A percentile compares a stretch with the other conserved stretches of the same genome.
phyloP scores from a whole-genome alignment of 2,888 invertebrate species.

The Calephelis perditalis region DNA sequence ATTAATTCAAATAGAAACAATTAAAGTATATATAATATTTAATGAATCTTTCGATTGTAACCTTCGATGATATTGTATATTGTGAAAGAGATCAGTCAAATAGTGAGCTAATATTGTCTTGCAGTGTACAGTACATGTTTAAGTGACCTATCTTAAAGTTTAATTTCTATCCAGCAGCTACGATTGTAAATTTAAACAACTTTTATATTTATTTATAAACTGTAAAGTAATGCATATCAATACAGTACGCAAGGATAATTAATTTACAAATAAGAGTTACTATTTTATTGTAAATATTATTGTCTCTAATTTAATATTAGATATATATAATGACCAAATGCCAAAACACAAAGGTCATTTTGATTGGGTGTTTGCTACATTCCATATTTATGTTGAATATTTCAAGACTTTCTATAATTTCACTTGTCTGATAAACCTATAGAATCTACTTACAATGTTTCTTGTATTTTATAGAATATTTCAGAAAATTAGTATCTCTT shows the following conservation, averaged over 20 bases:
- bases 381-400: slow-evolving; percentile 78
- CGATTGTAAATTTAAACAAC: slow-evolving; percentile 75
- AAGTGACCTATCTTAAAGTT: slow-evolving; percentile 65
- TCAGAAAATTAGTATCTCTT: neutral
- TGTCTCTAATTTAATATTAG: slow-evolving; percentile 72
- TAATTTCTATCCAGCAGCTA: slow-evolving; percentile 72
- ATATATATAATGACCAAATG: slow-evolving; percentile 53
- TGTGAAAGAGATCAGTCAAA: slow-evolving; percentile 55
- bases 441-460: neutral
- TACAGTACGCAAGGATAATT: slow-evolving; percentile 68
- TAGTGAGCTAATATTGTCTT: slow-evolving; percentile 59
- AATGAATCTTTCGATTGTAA: slow-evolving; percentile 68
- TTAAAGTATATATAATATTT: slow-evolving; percentile 73
- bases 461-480: neutral
- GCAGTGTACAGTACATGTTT: slow-evolving; percentile 69
- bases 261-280: slow-evolving; percentile 71
- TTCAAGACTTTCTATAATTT: slow-evolving; percentile 58
- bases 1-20: slow-evolving; percentile 74
- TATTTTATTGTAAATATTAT: slow-evolving; percentile 73
- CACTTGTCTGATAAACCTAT: slow-evolving; percentile 26
- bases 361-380: slow-evolving; percentile 77
- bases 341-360: slow-evolving; percentile 67
- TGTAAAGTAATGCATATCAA: slow-evolving; percentile 70
- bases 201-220: slow-evolving; percentile 72
- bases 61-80: slow-evolving; percentile 62